Evolutionary conservation across 1,140 invertebrate genomes (phyloP).

Genomic region (Trichonephila inaurata): DNA sequence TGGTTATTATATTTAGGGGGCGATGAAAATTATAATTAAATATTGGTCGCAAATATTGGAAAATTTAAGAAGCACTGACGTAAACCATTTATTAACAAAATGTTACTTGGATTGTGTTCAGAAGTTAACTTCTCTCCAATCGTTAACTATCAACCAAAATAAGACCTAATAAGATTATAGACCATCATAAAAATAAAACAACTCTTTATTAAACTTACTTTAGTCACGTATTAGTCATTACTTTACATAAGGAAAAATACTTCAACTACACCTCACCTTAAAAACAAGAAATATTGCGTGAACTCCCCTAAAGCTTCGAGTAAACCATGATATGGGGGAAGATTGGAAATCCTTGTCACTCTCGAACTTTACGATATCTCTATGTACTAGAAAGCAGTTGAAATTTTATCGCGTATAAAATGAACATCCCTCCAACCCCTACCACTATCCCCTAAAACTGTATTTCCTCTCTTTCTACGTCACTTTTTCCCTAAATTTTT

Average conservation of each 20-base stretch:
- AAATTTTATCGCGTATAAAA: constrained; percentile 70
- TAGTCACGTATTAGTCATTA: constrained; percentile 5
- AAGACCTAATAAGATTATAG: not conserved
- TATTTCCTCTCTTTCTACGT: not conserved
- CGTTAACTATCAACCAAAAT: not conserved
- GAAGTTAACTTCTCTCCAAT: too few species aligned
- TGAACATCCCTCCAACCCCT: not conserved
- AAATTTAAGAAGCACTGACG: too few species aligned
- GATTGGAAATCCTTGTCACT: constrained; percentile 70
- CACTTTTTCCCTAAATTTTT: not conserved
- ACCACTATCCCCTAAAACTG: not conserved
- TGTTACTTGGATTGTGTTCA: too few species aligned
- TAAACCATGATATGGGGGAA: constrained; percentile 21
- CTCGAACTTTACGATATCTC: constrained; percentile 61
- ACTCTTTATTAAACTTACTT: not conserved
- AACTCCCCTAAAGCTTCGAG: not conserved
- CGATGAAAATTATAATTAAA: too few species aligned
- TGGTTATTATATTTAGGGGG: too few species aligned
- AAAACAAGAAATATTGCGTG: constrained; percentile 38
- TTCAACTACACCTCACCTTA: not conserved
- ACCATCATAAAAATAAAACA: not conserved
- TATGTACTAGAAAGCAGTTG: constrained; percentile 43
- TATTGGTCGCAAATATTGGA: too few species aligned
- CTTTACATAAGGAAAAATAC: constrained; percentile 1
- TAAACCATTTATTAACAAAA: too few species aligned